phyloP scores from a whole-genome alignment of 2,888 invertebrate genomes.

The Dicyrtomina minuta region DNA sequence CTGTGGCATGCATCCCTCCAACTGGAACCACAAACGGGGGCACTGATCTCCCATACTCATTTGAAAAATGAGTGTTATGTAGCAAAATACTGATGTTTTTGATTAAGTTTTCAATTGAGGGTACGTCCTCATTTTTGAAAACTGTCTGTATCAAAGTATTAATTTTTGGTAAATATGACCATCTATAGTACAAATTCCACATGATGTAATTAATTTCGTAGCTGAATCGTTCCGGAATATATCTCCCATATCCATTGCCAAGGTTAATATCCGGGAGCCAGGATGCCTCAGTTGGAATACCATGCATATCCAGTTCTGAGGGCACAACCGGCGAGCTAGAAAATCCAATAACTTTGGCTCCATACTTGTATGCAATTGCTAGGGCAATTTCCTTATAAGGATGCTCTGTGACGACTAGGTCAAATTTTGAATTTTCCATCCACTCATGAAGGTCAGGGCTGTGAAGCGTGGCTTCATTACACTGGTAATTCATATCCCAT shows the following conservation, averaged over 20 bases:
- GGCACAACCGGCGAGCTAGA: neutral
- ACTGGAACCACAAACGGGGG: neutral
- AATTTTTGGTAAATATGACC: neutral
- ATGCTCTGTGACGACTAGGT: neutral
- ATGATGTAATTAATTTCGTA: neutral
- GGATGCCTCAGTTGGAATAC: neutral
- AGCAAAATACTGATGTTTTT: neutral
- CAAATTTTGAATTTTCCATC: neutral
- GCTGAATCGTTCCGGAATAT: neutral
- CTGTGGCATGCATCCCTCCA: conserved; percentile 2
- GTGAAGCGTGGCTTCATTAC: no score
- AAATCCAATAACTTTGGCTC: neutral
- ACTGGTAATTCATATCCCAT: no score
- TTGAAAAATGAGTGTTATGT: neutral
- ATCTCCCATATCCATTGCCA: neutral
- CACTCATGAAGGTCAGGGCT: neutral
- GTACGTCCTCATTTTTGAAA: neutral
- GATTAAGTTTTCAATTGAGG: no score
- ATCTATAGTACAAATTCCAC: neutral
- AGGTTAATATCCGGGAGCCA: neutral
- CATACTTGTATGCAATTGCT: neutral
- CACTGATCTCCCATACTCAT: neutral
- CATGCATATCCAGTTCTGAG: neutral
- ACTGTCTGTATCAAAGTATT: neutral
- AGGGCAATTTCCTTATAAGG: neutral